These are phyloP conservation scores for Eupithecia abbreviata DNA, from an alignment of 2,888 invertebrate genomes.

Conservation along the genomic window DNA sequence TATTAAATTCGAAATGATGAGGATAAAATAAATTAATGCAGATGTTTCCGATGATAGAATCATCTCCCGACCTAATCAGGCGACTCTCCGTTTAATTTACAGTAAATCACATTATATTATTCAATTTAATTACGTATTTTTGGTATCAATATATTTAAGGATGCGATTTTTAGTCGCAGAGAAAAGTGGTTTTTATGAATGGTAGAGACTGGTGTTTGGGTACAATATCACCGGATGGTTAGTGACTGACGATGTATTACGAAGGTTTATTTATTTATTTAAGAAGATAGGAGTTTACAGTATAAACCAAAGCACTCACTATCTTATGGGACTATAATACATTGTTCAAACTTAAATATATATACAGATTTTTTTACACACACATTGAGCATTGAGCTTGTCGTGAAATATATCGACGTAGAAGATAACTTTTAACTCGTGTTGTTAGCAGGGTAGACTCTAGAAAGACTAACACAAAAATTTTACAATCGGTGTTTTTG, in stretches of 20 bases:
- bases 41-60: constrained; percentile 37
- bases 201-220: background rate
- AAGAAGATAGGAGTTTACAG: too few relatives aligned
- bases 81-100: constrained; percentile 54
- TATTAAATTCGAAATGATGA: constrained; percentile 24
- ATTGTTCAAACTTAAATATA: too few relatives aligned
- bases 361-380: too few relatives aligned
- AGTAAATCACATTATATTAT: constrained; percentile 68
- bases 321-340: too few relatives aligned
- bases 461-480: background rate
- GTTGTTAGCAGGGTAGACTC: background rate
- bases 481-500: background rate
- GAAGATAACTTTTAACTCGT: too few relatives aligned
- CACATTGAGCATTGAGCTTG: too few relatives aligned
- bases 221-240: background rate
- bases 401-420: too few relatives aligned
- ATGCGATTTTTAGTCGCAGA: constrained; percentile 40
- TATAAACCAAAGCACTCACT: too few relatives aligned
- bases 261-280: background rate
- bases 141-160: constrained; percentile 18
- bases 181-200: background rate
- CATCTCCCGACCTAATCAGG: constrained; percentile 39
- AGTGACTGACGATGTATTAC: background rate
- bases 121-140: constrained; percentile 64
- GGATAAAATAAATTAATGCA: constrained; percentile 41